Evolutionary conservation across 2,888 invertebrate species (phyloP).

Genomic region (Brachycybe producta): DNA sequence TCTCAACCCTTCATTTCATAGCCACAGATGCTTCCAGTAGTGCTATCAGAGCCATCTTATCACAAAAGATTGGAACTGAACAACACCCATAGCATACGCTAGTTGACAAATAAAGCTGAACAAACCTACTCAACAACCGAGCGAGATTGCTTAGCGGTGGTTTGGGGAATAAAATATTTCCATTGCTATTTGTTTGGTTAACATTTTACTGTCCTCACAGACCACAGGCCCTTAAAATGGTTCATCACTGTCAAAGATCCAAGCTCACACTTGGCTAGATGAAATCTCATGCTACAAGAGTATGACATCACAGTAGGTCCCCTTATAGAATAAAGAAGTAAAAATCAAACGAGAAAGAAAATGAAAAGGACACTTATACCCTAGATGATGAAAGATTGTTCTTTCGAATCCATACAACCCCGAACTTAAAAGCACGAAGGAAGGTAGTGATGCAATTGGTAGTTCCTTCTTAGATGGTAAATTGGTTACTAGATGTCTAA

Average conservation of each 20-base stretch:
- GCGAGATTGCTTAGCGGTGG: neutral
- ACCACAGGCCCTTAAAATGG: neutral
- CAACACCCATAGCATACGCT: neutral
- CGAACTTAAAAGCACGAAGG: too few species aligned
- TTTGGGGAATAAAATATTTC: neutral
- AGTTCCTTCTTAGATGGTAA: neutral
- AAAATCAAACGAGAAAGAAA: too few species aligned
- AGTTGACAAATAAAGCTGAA: neutral
- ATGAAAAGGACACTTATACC: neutral
- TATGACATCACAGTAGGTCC: neutral
- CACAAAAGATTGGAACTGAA: neutral
- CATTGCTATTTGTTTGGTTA: neutral
- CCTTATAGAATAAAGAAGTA: too few species aligned
- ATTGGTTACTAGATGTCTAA: neutral
- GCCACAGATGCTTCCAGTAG: neutral
- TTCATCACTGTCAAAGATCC: neutral
- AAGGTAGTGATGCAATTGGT: neutral
- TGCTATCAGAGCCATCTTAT: neutral
- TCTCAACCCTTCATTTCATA: neutral
- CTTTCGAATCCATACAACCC: too few species aligned
- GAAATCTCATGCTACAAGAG: too few species aligned
- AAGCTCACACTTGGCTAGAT: neutral
- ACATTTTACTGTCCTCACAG: neutral
- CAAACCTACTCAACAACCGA: neutral
- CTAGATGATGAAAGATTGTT: neutral